These are phyloP conservation scores for Falco cherrug DNA, from an alignment of 2,797 vertebrate genomes.

Conservation along the genomic window DNA sequence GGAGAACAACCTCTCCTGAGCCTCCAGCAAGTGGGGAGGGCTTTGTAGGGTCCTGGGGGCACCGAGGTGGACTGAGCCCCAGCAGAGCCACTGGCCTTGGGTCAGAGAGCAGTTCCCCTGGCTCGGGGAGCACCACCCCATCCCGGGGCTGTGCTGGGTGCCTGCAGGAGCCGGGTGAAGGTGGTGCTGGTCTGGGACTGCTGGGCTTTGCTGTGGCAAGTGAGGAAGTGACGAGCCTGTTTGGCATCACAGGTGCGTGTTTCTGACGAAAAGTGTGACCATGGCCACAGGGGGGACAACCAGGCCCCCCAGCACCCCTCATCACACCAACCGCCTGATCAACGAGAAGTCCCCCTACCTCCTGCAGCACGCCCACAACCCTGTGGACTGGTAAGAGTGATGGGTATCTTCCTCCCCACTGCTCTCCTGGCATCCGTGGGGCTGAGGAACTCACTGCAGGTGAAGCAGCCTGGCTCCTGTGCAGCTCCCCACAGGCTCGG, in stretches of 20 bases:
- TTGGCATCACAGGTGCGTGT: not conserved
- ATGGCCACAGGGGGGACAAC: slow-evolving; percentile 60
- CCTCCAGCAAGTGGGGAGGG: not conserved
- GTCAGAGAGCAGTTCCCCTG: not conserved
- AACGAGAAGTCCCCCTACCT: slow-evolving; percentile 91
- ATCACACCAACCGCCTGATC: slow-evolving; percentile 81
- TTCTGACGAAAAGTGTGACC: slow-evolving; percentile 42
- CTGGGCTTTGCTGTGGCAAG: not conserved
- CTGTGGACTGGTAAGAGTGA: slow-evolving; percentile 89
- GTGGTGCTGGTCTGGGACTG: not conserved
- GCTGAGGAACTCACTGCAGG: not conserved
- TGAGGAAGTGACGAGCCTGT: not conserved
- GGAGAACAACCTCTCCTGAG: not conserved
- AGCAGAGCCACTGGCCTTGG: not conserved
- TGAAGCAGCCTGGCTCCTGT: not conserved
- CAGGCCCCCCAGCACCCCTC: not conserved
- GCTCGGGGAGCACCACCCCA: not conserved
- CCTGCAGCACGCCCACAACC: slow-evolving; percentile 92
- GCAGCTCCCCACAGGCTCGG: fast-evolving
- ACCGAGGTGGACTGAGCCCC: not conserved
- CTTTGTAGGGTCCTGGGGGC: not conserved
- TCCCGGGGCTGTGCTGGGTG: fast-evolving
- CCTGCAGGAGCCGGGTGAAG: not conserved
- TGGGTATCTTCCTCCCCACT: not conserved
- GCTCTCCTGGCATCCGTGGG: fast-evolving